Evolutionary conservation across 1,140 invertebrate genomes (phyloP).

Genomic region (Rhyzopertha dominica): DNA sequence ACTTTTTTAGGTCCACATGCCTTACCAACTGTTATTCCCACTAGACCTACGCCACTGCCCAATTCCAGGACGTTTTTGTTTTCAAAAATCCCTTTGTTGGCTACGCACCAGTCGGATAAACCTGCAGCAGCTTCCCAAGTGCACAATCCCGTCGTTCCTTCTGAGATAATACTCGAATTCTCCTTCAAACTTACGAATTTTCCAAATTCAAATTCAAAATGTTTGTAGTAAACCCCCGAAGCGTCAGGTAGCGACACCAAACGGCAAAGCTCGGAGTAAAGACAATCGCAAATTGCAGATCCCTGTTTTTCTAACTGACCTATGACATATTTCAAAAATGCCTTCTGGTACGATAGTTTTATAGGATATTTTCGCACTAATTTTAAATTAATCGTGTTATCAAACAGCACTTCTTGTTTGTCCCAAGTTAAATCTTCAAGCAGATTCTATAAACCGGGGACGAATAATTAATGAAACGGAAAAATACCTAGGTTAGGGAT

Average conservation of each 20-base stretch:
- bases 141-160: conserved; percentile 18
- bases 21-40: conserved; percentile 45
- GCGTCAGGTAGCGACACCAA: conserved; percentile 33
- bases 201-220: conserved; percentile 42
- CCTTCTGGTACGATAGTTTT: conserved; percentile 45
- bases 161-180: conserved; percentile 14
- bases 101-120: conserved; percentile 50
- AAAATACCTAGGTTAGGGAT: conserved; percentile 5
- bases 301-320: conserved; percentile 39
- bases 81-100: conserved; percentile 39
- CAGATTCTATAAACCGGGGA: conserved; percentile 19
- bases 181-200: conserved; percentile 45
- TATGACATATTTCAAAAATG: conserved; percentile 47
- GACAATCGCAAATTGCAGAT: conserved; percentile 41
- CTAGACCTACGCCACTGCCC: conserved; percentile 52
- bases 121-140: conserved; percentile 41
- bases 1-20: conserved; percentile 46
- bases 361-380: conserved; percentile 43
- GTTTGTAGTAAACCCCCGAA: conserved; percentile 43
- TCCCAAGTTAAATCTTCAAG: conserved; percentile 19
- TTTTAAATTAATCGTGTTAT: conserved; percentile 40
- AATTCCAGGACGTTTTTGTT: conserved; percentile 50
- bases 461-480: too few relatives aligned
- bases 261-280: conserved; percentile 44
- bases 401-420: conserved; percentile 42